A percentile compares a stretch with the other conserved stretches of the same genome.
Conservation (phyloP, 2,113 vertebrate species). For the Mus pahari region DNA sequence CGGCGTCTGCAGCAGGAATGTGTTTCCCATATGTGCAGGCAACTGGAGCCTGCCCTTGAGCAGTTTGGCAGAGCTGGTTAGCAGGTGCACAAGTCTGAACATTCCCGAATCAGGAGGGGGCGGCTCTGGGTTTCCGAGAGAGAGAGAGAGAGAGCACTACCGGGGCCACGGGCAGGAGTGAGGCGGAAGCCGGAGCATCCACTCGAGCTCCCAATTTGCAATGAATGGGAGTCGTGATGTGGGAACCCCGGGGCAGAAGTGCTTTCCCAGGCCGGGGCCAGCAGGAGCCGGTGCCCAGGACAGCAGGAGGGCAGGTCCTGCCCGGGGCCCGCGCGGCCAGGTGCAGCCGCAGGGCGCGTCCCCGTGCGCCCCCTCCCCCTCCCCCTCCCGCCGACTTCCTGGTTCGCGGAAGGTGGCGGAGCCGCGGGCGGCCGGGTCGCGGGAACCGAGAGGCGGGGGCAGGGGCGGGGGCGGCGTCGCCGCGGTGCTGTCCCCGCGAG, state of each 20-base stretch:
- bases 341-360: constrained; percentile 56
- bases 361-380: constrained; percentile 47
- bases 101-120: constrained; percentile 39
- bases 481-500: constrained; percentile 48
- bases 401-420: constrained; percentile 83
- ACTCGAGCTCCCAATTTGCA: background rate
- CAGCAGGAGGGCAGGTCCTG: background rate
- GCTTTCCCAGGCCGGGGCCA: background rate
- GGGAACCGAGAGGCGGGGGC: constrained; percentile 64
- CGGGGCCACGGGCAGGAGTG: background rate
- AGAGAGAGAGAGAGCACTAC: too few relatives aligned
- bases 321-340: background rate
- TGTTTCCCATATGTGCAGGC: constrained; percentile 7
- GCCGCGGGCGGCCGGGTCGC: constrained; percentile 71
- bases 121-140: constrained; percentile 26
- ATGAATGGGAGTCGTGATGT: background rate
- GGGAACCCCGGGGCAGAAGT: background rate
- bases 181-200: background rate
- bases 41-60: background rate
- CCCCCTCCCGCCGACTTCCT: constrained; percentile 82
- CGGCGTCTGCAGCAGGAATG: background rate
- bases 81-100: constrained; percentile 68
- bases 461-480: background rate
- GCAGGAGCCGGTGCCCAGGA: background rate
- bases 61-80: background rate